Percentiles rank a stretch among this genome's conserved stretches.
phyloP scores from a whole-genome alignment of 2,113 vertebrate species.

The Sturnus vulgaris region DNA sequence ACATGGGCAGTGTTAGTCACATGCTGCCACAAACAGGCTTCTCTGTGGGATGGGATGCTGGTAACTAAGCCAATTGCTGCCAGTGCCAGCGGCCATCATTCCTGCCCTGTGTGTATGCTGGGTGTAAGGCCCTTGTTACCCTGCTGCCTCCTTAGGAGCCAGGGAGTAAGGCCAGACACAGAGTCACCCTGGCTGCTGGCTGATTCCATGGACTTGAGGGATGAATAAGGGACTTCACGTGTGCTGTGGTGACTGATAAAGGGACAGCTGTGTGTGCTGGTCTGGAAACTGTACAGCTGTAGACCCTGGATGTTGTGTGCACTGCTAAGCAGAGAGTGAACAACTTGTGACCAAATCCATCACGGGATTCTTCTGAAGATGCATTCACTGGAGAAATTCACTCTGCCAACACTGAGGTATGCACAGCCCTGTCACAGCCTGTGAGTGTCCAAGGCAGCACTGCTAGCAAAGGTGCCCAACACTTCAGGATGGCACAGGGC shows the following conservation, averaged over 20 bases:
- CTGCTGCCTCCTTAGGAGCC: not conserved
- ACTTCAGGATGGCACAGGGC: not conserved
- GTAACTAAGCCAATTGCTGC: not conserved
- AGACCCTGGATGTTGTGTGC: not conserved
- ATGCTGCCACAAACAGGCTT: not conserved
- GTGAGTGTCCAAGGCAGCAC: not conserved
- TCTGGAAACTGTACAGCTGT: not conserved
- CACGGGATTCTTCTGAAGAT: not conserved
- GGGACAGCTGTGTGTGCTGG: not conserved
- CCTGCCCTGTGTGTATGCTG: no score
- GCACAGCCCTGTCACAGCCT: not conserved
- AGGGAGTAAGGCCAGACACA: not conserved
- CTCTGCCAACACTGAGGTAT: not conserved
- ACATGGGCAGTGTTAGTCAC: not conserved
- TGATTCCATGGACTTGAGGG: not conserved
- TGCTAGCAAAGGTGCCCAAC: not conserved
- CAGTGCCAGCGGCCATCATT: not conserved
- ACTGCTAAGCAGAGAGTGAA: not conserved
- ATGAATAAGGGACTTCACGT: not conserved
- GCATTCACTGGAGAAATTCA: not conserved
- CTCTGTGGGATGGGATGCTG: not conserved
- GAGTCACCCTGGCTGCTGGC: not conserved
- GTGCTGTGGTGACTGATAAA: not conserved
- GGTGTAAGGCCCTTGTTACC: not conserved
- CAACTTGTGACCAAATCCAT: not conserved